Percentiles rank a stretch among this genome's conserved stretches.
These are phyloP conservation scores for Hippocampus guttulatus DNA, from an alignment of 2,113 vertebrate species.

Conservation along the genomic window DNA sequence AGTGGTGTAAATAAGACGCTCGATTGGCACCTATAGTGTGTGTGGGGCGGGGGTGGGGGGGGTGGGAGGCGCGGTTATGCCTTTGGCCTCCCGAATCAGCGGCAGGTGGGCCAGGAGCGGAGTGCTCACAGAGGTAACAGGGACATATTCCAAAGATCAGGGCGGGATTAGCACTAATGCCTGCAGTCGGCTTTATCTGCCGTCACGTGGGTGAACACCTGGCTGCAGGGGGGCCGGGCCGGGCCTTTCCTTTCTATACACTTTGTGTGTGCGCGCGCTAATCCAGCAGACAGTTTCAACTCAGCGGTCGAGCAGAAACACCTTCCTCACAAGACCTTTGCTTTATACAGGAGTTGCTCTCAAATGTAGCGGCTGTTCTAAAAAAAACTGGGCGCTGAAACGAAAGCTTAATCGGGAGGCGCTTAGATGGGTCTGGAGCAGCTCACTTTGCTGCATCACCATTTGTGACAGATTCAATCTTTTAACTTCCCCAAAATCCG, in stretches of 20 bases:
- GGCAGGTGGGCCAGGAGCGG: slow-evolving; percentile 60
- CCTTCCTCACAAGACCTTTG: background rate
- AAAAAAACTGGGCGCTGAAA: background rate
- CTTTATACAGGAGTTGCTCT: background rate
- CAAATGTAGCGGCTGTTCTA: background rate
- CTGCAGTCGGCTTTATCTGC: slow-evolving; percentile 67
- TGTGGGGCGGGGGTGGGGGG: slow-evolving; percentile 33
- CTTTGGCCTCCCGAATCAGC: slow-evolving; percentile 52
- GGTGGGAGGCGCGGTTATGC: slow-evolving; percentile 41
- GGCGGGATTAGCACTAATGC: slow-evolving; percentile 75
- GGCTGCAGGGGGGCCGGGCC: slow-evolving; percentile 41
- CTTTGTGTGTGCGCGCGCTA: slow-evolving; percentile 44
- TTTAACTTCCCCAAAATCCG: background rate
- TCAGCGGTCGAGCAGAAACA: background rate
- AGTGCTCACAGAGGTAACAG: slow-evolving; percentile 59
- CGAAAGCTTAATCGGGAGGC: background rate
- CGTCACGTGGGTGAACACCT: slow-evolving; percentile 75
- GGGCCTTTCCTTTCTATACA: slow-evolving; percentile 15
- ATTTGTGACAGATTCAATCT: background rate
- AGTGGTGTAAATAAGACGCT: slow-evolving; percentile 30
- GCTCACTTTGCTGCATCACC: background rate
- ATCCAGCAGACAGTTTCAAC: slow-evolving; percentile 37
- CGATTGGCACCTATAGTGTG: slow-evolving; percentile 44
- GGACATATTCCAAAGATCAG: slow-evolving; percentile 76
- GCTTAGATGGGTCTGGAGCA: background rate